Evolutionary conservation across 2,113 vertebrate species (phyloP).

Genomic region (Eira barbara): DNA sequence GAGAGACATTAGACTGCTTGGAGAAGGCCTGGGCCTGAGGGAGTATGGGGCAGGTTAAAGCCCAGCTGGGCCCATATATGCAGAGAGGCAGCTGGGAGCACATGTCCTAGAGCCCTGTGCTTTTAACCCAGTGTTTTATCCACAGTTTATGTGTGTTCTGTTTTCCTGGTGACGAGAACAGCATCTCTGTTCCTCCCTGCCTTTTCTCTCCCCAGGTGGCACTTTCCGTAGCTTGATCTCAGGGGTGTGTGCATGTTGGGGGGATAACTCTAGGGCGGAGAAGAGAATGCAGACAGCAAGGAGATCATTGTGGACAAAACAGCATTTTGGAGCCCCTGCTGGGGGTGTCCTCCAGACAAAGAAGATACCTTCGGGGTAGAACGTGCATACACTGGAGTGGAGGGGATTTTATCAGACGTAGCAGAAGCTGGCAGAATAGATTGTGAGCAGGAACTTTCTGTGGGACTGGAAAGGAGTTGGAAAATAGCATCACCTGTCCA

Average conservation of each 20-base stretch:
- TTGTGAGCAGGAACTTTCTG: not conserved
- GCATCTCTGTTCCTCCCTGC: not conserved
- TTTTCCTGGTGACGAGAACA: conserved; percentile 4
- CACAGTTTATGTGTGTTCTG: not conserved
- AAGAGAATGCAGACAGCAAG: not conserved
- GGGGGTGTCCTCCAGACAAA: not conserved
- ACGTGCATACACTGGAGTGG: not conserved
- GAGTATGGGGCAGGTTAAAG: not conserved
- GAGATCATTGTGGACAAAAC: not conserved
- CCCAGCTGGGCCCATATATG: not conserved
- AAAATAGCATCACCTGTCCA: not conserved
- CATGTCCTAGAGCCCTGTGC: not conserved
- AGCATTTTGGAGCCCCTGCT: not conserved
- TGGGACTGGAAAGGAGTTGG: not conserved
- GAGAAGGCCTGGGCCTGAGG: not conserved
- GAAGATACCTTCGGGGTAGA: not conserved
- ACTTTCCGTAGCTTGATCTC: not conserved
- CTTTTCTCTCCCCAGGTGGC: not conserved
- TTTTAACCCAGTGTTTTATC: not conserved
- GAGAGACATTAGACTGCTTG: not conserved
- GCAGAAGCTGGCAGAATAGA: not conserved
- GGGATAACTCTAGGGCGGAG: not conserved
- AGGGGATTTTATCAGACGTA: not conserved
- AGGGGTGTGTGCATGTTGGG: not conserved
- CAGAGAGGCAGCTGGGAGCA: not conserved